These are phyloP conservation scores for Scomber colias DNA, from an alignment of 2,113 vertebrate species.

Conservation along the genomic window DNA sequence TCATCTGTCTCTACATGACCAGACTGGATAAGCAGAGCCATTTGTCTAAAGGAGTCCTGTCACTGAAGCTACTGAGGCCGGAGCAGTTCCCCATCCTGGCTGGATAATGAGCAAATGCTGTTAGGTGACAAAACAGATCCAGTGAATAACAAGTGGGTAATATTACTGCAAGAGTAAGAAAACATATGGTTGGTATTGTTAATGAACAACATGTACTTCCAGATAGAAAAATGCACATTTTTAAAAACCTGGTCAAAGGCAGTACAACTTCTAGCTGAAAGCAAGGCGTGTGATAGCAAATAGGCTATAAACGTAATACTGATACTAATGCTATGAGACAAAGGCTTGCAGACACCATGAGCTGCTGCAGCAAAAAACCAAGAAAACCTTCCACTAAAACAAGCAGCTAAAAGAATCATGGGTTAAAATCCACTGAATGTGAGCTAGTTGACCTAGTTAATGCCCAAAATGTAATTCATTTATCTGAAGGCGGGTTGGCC, in stretches of 20 bases:
- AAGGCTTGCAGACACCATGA: no score
- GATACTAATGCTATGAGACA: neutral
- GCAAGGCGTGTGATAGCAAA: neutral
- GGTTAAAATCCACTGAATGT: slow-evolving; percentile 4
- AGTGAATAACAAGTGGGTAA: no score
- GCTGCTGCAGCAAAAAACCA: no score
- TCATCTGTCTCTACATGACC: slow-evolving; percentile 71
- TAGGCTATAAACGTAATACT: neutral
- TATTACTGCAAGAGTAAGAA: no score
- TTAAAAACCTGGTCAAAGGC: neutral
- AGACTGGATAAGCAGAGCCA: slow-evolving; percentile 62
- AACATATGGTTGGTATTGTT: neutral
- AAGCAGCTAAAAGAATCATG: no score
- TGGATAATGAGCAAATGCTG: slow-evolving; percentile 52
- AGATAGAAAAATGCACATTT: neutral
- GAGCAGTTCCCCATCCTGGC: slow-evolving; percentile 37
- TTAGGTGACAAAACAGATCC: slow-evolving; percentile 27
- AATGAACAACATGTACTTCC: neutral
- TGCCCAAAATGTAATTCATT: slow-evolving; percentile 3
- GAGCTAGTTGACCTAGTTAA: slow-evolving; percentile 5
- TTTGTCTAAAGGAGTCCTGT: slow-evolving; percentile 65
- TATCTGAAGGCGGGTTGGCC: neutral
- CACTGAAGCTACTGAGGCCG: slow-evolving; percentile 37
- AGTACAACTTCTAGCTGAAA: neutral
- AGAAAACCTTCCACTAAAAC: no score